Evolutionary conservation across 2,888 invertebrate species (phyloP), one percentile per base, ranked within the genome.

Genomic region (Gibbula magus): DNA sequence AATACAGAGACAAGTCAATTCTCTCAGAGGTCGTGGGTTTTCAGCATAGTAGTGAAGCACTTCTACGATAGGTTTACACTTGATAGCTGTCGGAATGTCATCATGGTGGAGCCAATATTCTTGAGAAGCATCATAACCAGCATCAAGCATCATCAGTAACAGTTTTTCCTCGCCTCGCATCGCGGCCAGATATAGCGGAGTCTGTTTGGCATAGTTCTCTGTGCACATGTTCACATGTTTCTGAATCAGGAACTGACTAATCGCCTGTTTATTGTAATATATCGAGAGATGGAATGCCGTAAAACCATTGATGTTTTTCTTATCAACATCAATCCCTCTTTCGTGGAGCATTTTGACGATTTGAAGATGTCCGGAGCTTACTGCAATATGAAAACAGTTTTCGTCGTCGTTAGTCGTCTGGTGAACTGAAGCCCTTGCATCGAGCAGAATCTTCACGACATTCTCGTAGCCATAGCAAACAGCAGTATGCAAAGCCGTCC

Each of bases 401-500:
- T 91, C 89, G 10, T 86, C 84, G 52, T 88, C 87, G 35, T 85
- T 85, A 45, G 88, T 90, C 18, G 82, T 79, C n/a, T 83, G 79
- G 61, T 87, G 84, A 10, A 91, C 73, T 0, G 86, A 82, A 5
- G 89, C 89, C 7, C 88, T 86, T 10, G 82, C 78, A 39, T 88
- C 84, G 7, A 90, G 77, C n/a, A 91, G 80, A 5, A 86, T 83
- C 32, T 84, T 76, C 5, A 90, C 89, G 16, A 90, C 83, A 18
- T 83, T 81, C 7, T 79, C 77, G 66, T 91, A 86, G 8, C 91
- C 91, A 78, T 88, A 88, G 51, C 89, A 89, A 51, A 90, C 88
- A 20, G 91, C 90, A 10, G 90, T 88, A 78, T 92, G 92, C 52
- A 91, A 83, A 2, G 90, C 85, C 0, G 90, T 89, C 91, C 91